Conservation (phyloP, 2,113 vertebrate genomes). For the Aegotheles bennettii region DNA sequence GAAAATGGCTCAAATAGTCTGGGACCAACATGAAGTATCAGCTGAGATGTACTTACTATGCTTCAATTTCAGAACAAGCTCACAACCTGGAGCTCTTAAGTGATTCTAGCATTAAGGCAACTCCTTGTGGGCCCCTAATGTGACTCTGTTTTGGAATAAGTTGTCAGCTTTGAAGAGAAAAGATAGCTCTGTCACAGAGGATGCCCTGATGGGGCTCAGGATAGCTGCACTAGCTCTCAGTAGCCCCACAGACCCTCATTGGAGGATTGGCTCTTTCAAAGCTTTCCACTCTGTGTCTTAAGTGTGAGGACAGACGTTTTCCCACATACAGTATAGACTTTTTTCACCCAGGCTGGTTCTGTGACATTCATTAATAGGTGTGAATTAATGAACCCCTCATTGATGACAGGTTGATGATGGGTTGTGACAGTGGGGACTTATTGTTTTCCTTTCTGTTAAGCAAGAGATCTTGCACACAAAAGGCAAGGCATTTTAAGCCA, state of each 20-base stretch:
- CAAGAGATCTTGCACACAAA: not conserved
- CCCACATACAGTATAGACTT: not conserved
- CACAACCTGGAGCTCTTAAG: not conserved
- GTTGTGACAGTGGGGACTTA: not conserved
- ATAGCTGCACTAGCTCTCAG: not conserved
- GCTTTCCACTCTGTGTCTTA: not conserved
- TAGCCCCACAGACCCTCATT: not conserved
- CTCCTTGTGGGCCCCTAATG: fast-evolving
- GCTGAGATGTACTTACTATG: not conserved
- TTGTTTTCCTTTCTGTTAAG: not conserved
- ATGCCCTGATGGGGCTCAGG: no score
- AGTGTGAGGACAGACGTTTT: not conserved
- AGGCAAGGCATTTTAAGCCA: not conserved
- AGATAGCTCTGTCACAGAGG: not conserved
- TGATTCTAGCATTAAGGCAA: not conserved
- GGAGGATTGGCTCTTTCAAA: not conserved
- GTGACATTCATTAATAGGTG: not conserved
- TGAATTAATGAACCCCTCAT: no score
- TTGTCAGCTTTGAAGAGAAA: not conserved
- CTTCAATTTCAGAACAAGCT: not conserved
- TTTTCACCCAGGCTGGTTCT: not conserved
- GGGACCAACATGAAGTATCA: not conserved
- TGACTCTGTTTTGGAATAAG: not conserved
- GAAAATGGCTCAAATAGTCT: not conserved
- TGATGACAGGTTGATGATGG: fast-evolving